Percentiles rank a stretch among this genome's conserved stretches.
phyloP scores from a whole-genome alignment of 2,797 vertebrate genomes.

The Platyrinchus mystaceus region DNA sequence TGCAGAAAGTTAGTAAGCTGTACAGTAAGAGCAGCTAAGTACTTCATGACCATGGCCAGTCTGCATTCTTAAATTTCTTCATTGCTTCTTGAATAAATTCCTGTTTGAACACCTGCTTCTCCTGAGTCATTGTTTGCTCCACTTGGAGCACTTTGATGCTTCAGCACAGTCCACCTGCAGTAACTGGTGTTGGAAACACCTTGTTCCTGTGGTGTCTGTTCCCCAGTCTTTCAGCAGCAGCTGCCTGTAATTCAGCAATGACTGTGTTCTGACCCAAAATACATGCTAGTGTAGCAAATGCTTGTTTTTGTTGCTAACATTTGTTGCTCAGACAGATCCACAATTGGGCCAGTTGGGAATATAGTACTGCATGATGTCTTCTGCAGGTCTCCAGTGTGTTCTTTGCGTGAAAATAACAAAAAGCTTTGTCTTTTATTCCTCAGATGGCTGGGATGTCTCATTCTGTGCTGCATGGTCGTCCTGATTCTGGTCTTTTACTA shows the following conservation, averaged over 20 bases:
- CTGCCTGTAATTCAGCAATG: neutral
- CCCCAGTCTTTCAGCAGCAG: neutral
- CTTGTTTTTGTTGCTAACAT: neutral
- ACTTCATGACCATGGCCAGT: neutral
- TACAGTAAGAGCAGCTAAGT: neutral
- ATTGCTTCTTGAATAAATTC: neutral
- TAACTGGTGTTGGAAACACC: neutral
- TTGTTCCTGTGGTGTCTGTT: neutral
- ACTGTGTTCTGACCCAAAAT: neutral
- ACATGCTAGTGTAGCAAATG: neutral
- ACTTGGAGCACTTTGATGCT: accelerated
- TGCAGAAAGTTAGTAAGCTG: neutral
- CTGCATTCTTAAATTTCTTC: neutral
- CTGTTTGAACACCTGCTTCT: neutral
- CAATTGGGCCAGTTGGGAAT: accelerated
- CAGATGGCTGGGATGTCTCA: constrained; percentile 90
- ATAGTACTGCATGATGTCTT: neutral
- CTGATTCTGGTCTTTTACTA: constrained; percentile 90
- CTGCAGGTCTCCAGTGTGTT: neutral
- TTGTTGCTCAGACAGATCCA: neutral
- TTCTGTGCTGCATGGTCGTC: constrained; percentile 88
- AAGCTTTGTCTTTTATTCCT: neutral
- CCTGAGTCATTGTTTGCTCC: neutral
- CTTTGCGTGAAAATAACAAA: neutral
- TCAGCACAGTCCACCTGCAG: neutral